Evolutionary conservation across 2,113 vertebrate species (phyloP).

Genomic region (Mola mola): DNA sequence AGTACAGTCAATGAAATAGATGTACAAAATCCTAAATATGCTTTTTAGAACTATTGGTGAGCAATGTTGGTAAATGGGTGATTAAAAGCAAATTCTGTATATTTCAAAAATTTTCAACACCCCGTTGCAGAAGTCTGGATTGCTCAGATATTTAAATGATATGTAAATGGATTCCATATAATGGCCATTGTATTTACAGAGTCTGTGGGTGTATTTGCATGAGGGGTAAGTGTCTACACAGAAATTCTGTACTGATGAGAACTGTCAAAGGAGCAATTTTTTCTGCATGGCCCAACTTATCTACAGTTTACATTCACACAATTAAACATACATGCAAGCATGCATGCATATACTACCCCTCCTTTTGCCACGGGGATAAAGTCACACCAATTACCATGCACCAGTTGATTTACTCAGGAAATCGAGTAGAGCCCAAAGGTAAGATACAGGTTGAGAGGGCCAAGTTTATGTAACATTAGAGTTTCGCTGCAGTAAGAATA

Average conservation of each 20-base stretch:
- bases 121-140: no score
- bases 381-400: conserved; percentile 61
- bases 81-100: no score
- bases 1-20: no score
- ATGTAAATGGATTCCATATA: not conserved
- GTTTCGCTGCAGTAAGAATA: conserved; percentile 18
- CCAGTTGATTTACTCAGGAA: conserved; percentile 58
- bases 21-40: no score
- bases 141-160: not conserved
- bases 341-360: conserved; percentile 5
- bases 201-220: not conserved
- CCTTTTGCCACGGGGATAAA: conserved; percentile 51
- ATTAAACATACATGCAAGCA: conserved; percentile 3
- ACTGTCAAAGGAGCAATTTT: conserved; percentile 25
- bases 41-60: no score
- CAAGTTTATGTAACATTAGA: conserved; percentile 2
- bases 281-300: conserved; percentile 31
- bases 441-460: conserved; percentile 36
- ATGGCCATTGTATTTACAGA: not conserved
- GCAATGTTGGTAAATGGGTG: no score
- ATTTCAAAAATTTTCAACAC: no score
- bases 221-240: conserved; percentile 3
- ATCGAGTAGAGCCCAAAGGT: conserved; percentile 34
- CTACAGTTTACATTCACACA: no score
- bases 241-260: conserved; percentile 21